Evolutionary conservation across 2,888 invertebrate species (phyloP), one percentile per base, ranked within the genome.

Genomic region (Muschampia plurimacula): DNA sequence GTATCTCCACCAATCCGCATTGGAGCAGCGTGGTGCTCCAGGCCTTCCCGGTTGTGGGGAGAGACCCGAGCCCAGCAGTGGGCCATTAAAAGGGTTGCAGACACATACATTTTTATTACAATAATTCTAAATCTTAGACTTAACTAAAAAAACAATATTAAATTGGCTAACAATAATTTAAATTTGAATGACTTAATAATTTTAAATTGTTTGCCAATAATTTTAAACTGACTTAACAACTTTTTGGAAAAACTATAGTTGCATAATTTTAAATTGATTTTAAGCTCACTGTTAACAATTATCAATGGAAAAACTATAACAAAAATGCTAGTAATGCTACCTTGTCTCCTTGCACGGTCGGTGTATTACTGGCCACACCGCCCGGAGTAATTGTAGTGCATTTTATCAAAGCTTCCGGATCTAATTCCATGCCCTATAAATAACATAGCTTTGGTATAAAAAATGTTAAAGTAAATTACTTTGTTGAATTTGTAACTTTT

Each of bases 331-430:
- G 10, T 9, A 55, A 55, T 32, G 15, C 12, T 13, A 90, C 91
- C 88, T 90, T 90, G 10, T 91, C 71, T 15, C 70, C 70, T 41
- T 72, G 71, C 39, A 60, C 90, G n/a, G 79, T 77, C 0, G 90
- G 91, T 0, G 88, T 88, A 67, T 88, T 93, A 74, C 90, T 92
- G 72, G 94, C 89, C 59, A 94, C 84, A 67, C 94, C 94, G 0
- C 91, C 90, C 0, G 94, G 88, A 0, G 92, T 93, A 64, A 94
- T 94, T 0, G 95, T 93, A 0, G 93, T 92, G 75, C 94, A 94
- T 77, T 93, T 93, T 77, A 95, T 95, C 67, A 95, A 78, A 0
- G 93, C 89, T 76, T 95, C 95, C 0, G 95, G 94, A 69, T 95
- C 95, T 52, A 95, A 83, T 2, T 94, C 94, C 90, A 94, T 89